phyloP scores from a whole-genome alignment of 2,888 invertebrate genomes.

The Heliconius cydno region DNA sequence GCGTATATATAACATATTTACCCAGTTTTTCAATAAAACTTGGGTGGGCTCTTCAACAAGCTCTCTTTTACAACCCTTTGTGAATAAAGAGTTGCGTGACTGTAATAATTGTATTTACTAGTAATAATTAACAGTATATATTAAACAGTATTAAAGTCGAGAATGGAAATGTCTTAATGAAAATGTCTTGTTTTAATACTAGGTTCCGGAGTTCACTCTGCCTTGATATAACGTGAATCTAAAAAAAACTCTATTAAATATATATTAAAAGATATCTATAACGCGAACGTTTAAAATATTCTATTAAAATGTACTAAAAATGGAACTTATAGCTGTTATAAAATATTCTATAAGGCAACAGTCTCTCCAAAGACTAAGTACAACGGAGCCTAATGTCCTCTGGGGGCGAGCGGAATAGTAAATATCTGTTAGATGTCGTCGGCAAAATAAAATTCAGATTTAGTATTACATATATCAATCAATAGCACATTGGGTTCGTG shows the following conservation, averaged over 20 bases:
- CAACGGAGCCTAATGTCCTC: conserved; percentile 26
- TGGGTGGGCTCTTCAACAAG: too few relatives aligned
- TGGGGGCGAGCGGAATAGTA: conserved; percentile 25
- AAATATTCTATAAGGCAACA: conserved; percentile 16
- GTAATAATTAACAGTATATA: too few relatives aligned
- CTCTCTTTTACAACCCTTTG: too few relatives aligned
- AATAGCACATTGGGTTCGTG: conserved; percentile 16
- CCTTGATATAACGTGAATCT: background rate
- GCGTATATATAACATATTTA: background rate
- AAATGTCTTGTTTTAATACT: too few relatives aligned
- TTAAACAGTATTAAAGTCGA: too few relatives aligned
- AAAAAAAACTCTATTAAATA: background rate
- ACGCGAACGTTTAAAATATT: background rate
- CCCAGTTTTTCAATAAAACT: background rate
- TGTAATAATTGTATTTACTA: too few relatives aligned
- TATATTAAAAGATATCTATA: background rate
- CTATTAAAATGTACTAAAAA: background rate
- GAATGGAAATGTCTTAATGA: too few relatives aligned
- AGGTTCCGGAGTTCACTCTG: too few relatives aligned
- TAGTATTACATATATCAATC: conserved; percentile 13
- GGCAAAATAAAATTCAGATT: conserved; percentile 20
- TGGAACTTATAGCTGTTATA: conserved; percentile 2
- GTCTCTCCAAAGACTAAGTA: background rate
- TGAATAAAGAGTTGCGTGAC: too few relatives aligned
- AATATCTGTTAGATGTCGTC: conserved; percentile 22